Conservation (phyloP, 2,113 vertebrate genomes). For the Muscicapa adusta region DNA sequence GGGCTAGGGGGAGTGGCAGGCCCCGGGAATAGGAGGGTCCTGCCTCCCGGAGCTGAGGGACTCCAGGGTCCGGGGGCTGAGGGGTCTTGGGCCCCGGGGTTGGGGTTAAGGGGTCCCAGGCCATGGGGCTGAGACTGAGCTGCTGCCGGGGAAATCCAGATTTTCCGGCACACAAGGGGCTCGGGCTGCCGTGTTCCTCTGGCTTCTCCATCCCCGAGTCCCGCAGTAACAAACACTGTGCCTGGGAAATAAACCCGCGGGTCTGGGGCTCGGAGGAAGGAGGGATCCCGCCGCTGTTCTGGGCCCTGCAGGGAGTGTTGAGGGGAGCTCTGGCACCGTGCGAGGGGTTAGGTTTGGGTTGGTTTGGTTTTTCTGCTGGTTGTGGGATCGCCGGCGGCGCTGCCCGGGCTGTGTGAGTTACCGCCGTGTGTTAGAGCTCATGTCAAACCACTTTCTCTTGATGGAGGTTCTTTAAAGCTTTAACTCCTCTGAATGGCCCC, state of each 20-base stretch:
- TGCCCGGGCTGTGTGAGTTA: neutral
- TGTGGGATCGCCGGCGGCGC: fast-evolving
- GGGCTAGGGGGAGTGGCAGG: neutral
- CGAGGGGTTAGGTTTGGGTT: fast-evolving
- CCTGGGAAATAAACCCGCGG: fast-evolving
- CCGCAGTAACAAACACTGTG: fast-evolving
- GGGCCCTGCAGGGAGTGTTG: neutral
- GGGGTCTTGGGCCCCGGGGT: too few relatives aligned
- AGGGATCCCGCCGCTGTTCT: too few relatives aligned
- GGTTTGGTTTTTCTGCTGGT: neutral
- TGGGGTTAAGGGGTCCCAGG: fast-evolving
- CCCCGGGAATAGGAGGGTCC: too few relatives aligned
- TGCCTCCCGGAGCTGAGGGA: neutral
- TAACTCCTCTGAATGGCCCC: neutral
- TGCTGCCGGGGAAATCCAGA: fast-evolving
- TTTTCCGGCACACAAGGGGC: fast-evolving
- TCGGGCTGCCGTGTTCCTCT: fast-evolving
- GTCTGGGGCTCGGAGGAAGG: neutral
- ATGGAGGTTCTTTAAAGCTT: neutral
- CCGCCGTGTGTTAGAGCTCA: fast-evolving
- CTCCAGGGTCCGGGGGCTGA: neutral
- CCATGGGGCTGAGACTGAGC: neutral
- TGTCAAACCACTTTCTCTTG: neutral
- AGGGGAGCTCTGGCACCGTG: fast-evolving
- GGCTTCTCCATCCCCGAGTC: too few relatives aligned